These are phyloP conservation scores for Drosophila pseudotakahashii DNA, from an alignment of 2,888 invertebrate species.

Conservation along the genomic window DNA sequence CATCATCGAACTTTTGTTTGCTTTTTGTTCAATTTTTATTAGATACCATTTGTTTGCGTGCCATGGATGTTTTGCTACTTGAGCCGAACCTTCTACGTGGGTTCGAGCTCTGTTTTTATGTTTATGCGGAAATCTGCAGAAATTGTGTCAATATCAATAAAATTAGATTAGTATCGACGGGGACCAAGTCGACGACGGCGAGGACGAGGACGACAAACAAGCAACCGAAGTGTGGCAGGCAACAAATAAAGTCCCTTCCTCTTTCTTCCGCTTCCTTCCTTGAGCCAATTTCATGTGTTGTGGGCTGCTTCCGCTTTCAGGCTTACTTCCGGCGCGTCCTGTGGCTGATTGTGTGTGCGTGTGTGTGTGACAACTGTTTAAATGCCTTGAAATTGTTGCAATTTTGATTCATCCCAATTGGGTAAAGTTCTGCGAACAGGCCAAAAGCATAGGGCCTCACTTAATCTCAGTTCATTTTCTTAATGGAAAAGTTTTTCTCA, in stretches of 20 bases:
- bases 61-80: constrained; percentile 40
- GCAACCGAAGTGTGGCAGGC: constrained; percentile 38
- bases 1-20: constrained; percentile 53
- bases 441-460: constrained; percentile 45
- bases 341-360: constrained; percentile 28
- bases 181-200: constrained; percentile 56
- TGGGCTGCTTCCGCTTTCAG: constrained; percentile 44
- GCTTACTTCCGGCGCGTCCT: constrained; percentile 50
- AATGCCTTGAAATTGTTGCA: constrained; percentile 75
- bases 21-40: constrained; percentile 56
- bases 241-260: constrained; percentile 51
- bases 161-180: constrained; percentile 83
- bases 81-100: constrained; percentile 34
- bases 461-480: constrained; percentile 83
- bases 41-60: constrained; percentile 61
- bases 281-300: constrained; percentile 41
- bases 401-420: constrained; percentile 47
- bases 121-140: constrained; percentile 83
- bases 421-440: constrained; percentile 45
- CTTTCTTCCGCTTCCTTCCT: constrained; percentile 7
- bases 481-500: constrained; percentile 81
- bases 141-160: constrained; percentile 84
- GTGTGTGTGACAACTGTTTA: constrained; percentile 73
- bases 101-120: constrained; percentile 71
- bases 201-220: constrained; percentile 18